A percentile compares a stretch with the other conserved stretches of the same genome.
Conservation (phyloP, 2,113 vertebrate genomes). For the Danionella cerebrum region DNA sequence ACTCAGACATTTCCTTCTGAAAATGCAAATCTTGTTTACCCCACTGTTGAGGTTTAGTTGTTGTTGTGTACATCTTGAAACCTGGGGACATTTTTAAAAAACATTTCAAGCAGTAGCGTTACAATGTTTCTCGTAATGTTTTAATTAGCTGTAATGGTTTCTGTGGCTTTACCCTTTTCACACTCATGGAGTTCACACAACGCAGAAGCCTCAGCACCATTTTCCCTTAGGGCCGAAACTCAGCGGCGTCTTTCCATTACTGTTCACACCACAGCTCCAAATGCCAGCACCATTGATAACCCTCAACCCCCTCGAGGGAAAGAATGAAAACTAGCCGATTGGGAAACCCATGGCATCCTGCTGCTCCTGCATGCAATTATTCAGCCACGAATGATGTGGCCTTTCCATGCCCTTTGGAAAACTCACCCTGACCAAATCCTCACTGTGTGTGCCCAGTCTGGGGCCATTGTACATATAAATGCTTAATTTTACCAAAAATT, state of each 20-base stretch:
- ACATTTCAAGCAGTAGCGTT: neutral
- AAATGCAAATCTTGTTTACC: conserved; percentile 1
- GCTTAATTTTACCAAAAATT: too few species aligned
- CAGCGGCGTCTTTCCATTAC: conserved; percentile 11
- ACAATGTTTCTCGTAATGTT: neutral
- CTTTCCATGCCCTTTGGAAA: conserved; percentile 25
- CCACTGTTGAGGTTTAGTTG: neutral
- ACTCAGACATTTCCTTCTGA: neutral
- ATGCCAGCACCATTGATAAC: conserved; percentile 17
- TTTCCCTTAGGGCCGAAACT: neutral
- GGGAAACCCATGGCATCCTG: neutral
- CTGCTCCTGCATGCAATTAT: conserved; percentile 19
- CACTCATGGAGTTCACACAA: conserved; percentile 5
- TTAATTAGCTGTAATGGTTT: conserved; percentile 12
- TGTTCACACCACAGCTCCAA: conserved; percentile 10
- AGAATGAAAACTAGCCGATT: conserved; percentile 14
- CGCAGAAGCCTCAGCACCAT: neutral
- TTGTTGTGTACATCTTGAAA: conserved; percentile 4
- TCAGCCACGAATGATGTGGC: conserved; percentile 30
- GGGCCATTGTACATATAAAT: conserved; percentile 23
- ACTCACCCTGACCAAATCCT: conserved; percentile 8
- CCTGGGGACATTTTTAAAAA: conserved; percentile 29
- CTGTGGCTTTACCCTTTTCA: conserved; percentile 11
- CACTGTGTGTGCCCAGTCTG: neutral
- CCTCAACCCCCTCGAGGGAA: neutral